These are phyloP conservation scores for Drosophila mauritiana DNA, from an alignment of 1,140 invertebrate species.

Conservation along the genomic window DNA sequence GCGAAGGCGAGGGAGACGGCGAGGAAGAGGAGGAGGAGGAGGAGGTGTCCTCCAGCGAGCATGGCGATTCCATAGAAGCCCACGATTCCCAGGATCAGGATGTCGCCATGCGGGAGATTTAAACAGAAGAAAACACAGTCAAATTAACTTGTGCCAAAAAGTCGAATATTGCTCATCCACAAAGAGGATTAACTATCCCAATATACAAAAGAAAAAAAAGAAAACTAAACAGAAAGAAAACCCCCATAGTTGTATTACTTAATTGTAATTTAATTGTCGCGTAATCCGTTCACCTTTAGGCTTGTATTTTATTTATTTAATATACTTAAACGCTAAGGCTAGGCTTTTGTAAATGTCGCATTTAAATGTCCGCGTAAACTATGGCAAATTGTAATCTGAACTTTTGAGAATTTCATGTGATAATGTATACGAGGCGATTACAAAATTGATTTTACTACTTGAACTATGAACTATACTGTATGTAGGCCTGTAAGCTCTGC, in stretches of 20 bases:
- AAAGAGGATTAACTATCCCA: slow-evolving; percentile 7
- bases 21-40: slow-evolving; percentile 46
- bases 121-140: slow-evolving; percentile 36
- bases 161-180: slow-evolving; percentile 78
- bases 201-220: neutral
- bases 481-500: slow-evolving; percentile 32
- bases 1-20: slow-evolving; percentile 19
- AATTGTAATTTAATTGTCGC: slow-evolving; percentile 62
- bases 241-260: slow-evolving; percentile 27
- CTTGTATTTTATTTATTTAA: slow-evolving; percentile 75
- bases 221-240: neutral
- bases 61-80: slow-evolving; percentile 55
- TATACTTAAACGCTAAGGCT: slow-evolving; percentile 64
- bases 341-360: slow-evolving; percentile 80
- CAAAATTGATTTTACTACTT: slow-evolving; percentile 54
- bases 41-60: slow-evolving; percentile 52
- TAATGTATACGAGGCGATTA: slow-evolving; percentile 75
- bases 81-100: slow-evolving; percentile 68
- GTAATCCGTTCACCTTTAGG: slow-evolving; percentile 47
- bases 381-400: slow-evolving; percentile 60
- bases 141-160: slow-evolving; percentile 79
- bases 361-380: slow-evolving; percentile 61
- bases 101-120: slow-evolving; percentile 52
- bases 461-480: slow-evolving; percentile 43
- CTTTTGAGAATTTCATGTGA: slow-evolving; percentile 82